phyloP scores from a whole-genome alignment of 2,113 vertebrate genomes.

The Calidris pygmaea region DNA sequence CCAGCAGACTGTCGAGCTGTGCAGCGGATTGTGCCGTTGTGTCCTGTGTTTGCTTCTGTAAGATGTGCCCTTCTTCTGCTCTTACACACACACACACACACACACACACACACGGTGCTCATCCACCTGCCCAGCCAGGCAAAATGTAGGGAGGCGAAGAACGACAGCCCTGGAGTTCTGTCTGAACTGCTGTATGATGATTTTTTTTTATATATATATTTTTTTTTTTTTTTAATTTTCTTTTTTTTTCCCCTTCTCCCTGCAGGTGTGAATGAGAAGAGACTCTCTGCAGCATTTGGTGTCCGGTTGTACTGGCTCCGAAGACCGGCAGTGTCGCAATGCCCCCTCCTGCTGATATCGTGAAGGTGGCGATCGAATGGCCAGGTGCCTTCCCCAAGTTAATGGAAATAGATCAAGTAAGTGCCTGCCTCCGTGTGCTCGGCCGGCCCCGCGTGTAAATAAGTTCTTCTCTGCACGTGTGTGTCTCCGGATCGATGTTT shows the following conservation, averaged over 20 bases:
- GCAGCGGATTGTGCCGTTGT: neutral
- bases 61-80: neutral
- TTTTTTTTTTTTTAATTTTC: no score
- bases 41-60: slow-evolving; percentile 1
- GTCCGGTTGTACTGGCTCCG: slow-evolving; percentile 1
- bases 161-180: neutral
- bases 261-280: slow-evolving; percentile 70
- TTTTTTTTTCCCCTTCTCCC: neutral
- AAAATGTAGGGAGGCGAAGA: neutral
- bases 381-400: slow-evolving; percentile 94
- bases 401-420: slow-evolving; percentile 99
- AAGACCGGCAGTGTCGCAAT: slow-evolving; percentile 69
- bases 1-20: slow-evolving; percentile 5
- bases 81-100: neutral
- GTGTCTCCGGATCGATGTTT: neutral
- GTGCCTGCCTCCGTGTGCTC: neutral
- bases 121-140: slow-evolving; percentile 24
- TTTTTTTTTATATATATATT: neutral
- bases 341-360: slow-evolving; percentile 93
- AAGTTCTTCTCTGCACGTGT: neutral
- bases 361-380: slow-evolving; percentile 99
- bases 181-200: neutral
- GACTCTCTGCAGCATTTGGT: slow-evolving; percentile 44
- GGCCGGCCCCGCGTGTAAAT: neutral
- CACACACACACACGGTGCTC: neutral